Conservation (phyloP, 2,113 vertebrate species). For the Cichladusa arquata region DNA sequence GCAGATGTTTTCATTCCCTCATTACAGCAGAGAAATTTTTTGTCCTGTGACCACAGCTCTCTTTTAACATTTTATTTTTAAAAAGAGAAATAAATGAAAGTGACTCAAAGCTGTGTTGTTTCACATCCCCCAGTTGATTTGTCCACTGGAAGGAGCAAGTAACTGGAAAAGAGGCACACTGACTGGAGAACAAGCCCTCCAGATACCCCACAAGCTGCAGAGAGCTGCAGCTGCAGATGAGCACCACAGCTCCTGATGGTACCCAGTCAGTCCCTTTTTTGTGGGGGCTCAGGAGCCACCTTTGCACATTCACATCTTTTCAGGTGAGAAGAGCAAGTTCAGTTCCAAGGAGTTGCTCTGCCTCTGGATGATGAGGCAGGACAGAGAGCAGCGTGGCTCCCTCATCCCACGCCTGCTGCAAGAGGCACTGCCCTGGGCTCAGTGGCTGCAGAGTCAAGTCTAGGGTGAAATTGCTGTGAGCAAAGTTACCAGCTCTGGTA, state of each 20-base stretch:
- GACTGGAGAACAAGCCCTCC: neutral
- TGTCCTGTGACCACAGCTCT: neutral
- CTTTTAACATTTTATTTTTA: conserved; percentile 8
- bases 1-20: conserved; percentile 41
- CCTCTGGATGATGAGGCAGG: neutral
- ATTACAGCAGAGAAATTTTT: neutral
- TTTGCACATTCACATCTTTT: neutral
- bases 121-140: neutral
- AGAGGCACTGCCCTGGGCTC: neutral
- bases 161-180: neutral
- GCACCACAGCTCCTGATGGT: neutral
- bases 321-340: rapidly evolving
- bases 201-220: neutral
- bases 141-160: neutral
- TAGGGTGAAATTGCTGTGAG: neutral
- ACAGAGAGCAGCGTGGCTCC: rapidly evolving
- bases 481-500: neutral
- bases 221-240: neutral
- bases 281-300: neutral
- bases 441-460: neutral
- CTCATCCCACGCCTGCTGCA: rapidly evolving
- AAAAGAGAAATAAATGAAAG: conserved; percentile 12
- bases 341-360: neutral
- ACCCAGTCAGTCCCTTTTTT: neutral
- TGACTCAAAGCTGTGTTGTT: conserved; percentile 8